Evolutionary conservation across 1,140 invertebrate genomes (phyloP), one percentile per base, ranked within the genome.

Genomic region (Coelopa frigida): DNA sequence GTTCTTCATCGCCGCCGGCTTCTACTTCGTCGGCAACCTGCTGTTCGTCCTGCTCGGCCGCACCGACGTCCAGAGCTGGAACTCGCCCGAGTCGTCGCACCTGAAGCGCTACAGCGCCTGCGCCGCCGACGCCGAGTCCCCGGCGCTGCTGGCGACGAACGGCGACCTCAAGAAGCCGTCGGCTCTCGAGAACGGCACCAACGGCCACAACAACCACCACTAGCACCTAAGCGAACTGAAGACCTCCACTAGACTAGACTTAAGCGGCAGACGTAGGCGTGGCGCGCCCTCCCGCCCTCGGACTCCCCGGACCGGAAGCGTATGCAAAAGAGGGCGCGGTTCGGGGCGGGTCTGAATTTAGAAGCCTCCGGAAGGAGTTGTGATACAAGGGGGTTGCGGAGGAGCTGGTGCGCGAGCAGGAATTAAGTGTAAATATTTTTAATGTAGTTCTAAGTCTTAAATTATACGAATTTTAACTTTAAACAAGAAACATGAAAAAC

Each of bases 1-100:
- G 1, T 91, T 90, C 66, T 83, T 83, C 57, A 70, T 88, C 27
- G 77, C 84, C 2, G 77, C 84, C 14, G 76, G 69, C 14, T 72
- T 89, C 15, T 86, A 86, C 50, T 72, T 83, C 26, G 49, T 80
- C 24, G 81, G 82, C 12, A 84, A 83, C 52, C 57, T 84, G 5
- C 68, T 83, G 35, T 91, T 85, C 53, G 49, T 84, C 18, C 52
- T 85, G 11, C 83, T 84, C 55, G 78, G 80, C 6, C 77, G 77
- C 2, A 78, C 76, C 0, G 71, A 78, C 18, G 72, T 74, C 8
- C 81, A 84, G 51, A 59, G 72, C 7, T 85, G 84, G 83, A 84
- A 85, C 44, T 58, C 62, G 0, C 62, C 63, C 1, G 42, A 57
- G 54, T 43, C 45, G 41, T 37, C 48, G 4, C 26, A 45, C 33